These are phyloP conservation scores for western clawed frog (Xenopus tropicalis) DNA, from an alignment of 2,113 vertebrate species.

Conservation along the genomic window UCB_Xtro_10.0 CM004444.2:92673501-92674000, in stretches of 20 bases:
- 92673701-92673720: conserved; percentile 39
- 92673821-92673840: conserved; percentile 42
- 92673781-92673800: conserved; percentile 43
- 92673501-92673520: no score
- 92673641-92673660: conserved; percentile 38
- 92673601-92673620: background rate
- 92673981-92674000: conserved; percentile 46
- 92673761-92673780: conserved; percentile 44
- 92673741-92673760: conserved; percentile 44
- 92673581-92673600: background rate
- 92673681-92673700: conserved; percentile 39
- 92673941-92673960: conserved; percentile 39
- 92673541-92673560: no score
- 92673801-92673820: conserved; percentile 46
- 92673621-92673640: conserved; percentile 4
- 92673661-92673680: conserved; percentile 41
- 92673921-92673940: conserved; percentile 13
- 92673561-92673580: no score
- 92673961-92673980: conserved; percentile 36
- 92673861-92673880: conserved; percentile 43
- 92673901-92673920: conserved; percentile 26
- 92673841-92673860: conserved; percentile 42
- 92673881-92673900: conserved; percentile 46
- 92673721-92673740: conserved; percentile 36
- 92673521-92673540: no score